Evolutionary conservation across 2,113 vertebrate genomes (phyloP), one percentile per base, ranked within the genome.

Genomic region (Sylvia atricapilla): DNA sequence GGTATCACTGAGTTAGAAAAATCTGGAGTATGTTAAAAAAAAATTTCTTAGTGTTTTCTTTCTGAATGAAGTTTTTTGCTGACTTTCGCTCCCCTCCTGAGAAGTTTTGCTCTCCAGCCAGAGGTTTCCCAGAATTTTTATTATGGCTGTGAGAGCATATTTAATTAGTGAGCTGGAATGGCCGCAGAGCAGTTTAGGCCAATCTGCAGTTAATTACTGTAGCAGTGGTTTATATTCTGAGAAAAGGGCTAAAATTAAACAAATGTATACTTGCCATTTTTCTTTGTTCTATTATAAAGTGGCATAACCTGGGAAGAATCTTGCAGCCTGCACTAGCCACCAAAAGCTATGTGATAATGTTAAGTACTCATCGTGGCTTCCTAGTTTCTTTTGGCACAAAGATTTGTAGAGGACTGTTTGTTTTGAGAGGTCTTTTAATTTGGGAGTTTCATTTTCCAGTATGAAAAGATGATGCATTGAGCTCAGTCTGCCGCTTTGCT

Each of bases 81-180:
- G 90, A 85, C 90, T 94, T 96, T 80, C 0, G 46, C 75, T 93
- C 66, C 76, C 49, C 56, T 95, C 87, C 87, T 87, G 87, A 89
- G 69, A 53, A 78, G 75, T 35, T 41, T 43, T 82, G 89, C 77
- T 96, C 79, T 91, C 70, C 83, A 96, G 95, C 94, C 95, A 95
- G 89, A 91, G 82, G 77, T 95, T 96, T 97, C 86, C 91, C 92
- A 93, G 94, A 96, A 95, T 95, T 96, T 97, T 95, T 95, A 91
- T 97, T 86, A 87, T 79, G 92, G 88, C 93, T 93, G 89, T 87
- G 84, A 97, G 93, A 96, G 78, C 94, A 85, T 90, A 91, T 94
- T 97, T 97, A 97, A 97, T 97, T 96, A 97, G 94, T 77, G 87
- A 88, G 84, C 94, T 93, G 52, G 87, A 96, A 96, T 90, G 85